phyloP scores from a whole-genome alignment of 2,888 invertebrate species.

The Dastarcus helophoroides region DNA sequence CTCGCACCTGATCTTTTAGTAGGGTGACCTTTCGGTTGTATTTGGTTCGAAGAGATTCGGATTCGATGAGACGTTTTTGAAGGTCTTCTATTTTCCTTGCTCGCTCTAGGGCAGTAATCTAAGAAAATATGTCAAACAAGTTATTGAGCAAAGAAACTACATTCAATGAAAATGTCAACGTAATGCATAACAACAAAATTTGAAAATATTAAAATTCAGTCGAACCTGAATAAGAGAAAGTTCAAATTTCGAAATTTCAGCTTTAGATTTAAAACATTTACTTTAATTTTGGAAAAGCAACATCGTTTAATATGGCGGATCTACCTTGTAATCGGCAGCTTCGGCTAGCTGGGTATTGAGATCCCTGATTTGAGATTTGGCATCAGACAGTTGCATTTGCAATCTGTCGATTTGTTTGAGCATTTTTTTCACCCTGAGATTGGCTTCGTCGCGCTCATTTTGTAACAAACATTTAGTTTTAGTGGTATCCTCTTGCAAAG shows the following conservation, averaged over 20 bases:
- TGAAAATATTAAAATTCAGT: no score
- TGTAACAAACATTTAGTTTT: constrained; percentile 50
- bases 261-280: no score
- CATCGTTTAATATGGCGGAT: not conserved
- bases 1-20: constrained; percentile 60
- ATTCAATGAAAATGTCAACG: no score
- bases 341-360: constrained; percentile 76
- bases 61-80: constrained; percentile 68
- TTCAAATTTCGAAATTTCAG: no score
- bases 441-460: constrained; percentile 58
- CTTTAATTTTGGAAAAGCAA: no score
- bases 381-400: constrained; percentile 66
- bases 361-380: constrained; percentile 70
- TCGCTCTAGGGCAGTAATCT: constrained; percentile 75
- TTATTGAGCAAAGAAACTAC: no score
- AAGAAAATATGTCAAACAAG: constrained; percentile 10
- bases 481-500: constrained; percentile 66
- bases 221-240: no score
- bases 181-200: no score
- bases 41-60: constrained; percentile 64
- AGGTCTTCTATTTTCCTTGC: constrained; percentile 76
- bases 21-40: constrained; percentile 61
- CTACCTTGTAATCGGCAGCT: constrained; percentile 76
- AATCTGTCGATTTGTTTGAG: constrained; percentile 75
- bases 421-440: constrained; percentile 62